Percentiles rank a stretch among this genome's conserved stretches.
phyloP scores from a whole-genome alignment of 2,113 vertebrate species.

The Meleagris gallopavo region DNA sequence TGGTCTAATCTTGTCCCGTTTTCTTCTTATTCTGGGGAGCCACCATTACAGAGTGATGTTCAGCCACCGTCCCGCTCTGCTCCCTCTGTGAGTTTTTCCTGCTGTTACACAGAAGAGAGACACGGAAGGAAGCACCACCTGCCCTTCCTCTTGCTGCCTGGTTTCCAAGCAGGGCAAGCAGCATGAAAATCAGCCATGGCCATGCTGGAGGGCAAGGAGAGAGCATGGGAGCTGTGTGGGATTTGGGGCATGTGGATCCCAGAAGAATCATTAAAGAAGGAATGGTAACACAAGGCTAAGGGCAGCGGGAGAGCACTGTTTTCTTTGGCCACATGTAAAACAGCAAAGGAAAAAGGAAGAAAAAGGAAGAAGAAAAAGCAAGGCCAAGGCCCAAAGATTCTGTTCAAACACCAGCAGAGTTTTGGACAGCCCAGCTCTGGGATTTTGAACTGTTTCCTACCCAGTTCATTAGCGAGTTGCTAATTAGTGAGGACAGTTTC shows the following conservation, averaged over 20 bases:
- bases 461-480: fast-evolving
- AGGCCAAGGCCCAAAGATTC: not conserved
- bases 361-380: not conserved
- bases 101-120: not conserved
- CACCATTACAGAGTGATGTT: not conserved
- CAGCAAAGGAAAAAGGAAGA: fast-evolving
- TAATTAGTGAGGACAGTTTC: not conserved
- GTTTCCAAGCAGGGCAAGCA: not conserved
- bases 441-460: not conserved
- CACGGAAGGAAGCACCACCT: not conserved
- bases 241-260: not conserved
- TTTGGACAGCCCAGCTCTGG: not conserved
- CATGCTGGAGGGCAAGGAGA: not conserved
- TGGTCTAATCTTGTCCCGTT: not conserved
- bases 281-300: fast-evolving
- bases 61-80: fast-evolving
- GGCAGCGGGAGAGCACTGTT: not conserved
- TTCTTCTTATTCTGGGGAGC: not conserved
- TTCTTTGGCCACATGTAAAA: not conserved
- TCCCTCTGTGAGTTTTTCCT: not conserved
- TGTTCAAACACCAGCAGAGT: not conserved
- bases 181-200: not conserved
- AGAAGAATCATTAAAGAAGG: not conserved
- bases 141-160: not conserved
- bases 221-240: not conserved